These are phyloP conservation scores for Lottia scabra DNA, from an alignment of 2,888 invertebrate species.

Conservation along the genomic window DNA sequence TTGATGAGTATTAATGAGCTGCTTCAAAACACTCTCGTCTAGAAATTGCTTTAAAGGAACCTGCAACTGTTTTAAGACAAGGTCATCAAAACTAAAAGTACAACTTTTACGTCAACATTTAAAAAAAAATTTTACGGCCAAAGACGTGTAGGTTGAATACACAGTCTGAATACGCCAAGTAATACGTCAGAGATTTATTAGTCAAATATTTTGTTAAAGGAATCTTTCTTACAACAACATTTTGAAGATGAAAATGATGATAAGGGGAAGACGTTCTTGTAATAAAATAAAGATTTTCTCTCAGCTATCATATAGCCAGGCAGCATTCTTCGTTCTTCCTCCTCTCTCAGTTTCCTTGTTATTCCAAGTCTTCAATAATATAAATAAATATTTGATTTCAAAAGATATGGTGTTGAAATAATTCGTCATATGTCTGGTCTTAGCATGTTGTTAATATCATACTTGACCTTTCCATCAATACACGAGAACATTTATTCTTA, in stretches of 20 bases:
- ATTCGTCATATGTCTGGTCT: neutral
- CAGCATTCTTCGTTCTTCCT: neutral
- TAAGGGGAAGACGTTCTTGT: neutral
- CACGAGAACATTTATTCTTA: no score
- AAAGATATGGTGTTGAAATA: slow-evolving; percentile 1
- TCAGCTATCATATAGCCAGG: neutral
- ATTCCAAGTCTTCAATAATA: neutral
- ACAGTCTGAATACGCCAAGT: no score
- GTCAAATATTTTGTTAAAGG: neutral
- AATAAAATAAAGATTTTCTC: neutral
- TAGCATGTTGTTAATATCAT: slow-evolving; percentile 5
- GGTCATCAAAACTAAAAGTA: no score
- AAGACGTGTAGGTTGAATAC: no score
- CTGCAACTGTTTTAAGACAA: no score
- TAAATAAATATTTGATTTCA: slow-evolving; percentile 6
- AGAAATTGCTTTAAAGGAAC: no score
- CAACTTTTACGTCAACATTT: no score
- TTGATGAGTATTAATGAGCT: no score
- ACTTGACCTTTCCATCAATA: neutral
- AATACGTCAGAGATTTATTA: neutral
- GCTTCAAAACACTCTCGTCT: no score
- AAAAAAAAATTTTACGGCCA: no score
- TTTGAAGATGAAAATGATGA: neutral
- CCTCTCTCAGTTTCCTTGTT: neutral
- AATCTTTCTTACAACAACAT: neutral